These are phyloP conservation scores for Centropus bengalensis DNA, from an alignment of 2,113 vertebrate genomes.

Conservation along the genomic window DNA sequence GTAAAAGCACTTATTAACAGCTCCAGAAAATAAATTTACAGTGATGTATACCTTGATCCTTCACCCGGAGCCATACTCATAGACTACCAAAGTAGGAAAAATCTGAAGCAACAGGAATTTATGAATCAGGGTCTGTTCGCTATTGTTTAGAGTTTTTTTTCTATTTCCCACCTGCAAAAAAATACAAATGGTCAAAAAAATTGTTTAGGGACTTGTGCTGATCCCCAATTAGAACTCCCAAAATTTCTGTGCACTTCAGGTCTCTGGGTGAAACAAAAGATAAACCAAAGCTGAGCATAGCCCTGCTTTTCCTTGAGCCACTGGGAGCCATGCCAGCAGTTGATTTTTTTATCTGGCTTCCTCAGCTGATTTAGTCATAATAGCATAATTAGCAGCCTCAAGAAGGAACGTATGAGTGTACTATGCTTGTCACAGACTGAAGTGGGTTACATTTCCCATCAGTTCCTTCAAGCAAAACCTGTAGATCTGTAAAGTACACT, in stretches of 20 bases:
- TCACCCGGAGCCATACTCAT: background rate
- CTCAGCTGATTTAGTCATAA: background rate
- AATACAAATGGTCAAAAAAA: conserved; percentile 9
- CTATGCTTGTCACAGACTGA: background rate
- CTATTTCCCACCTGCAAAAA: conserved; percentile 5
- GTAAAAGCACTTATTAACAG: background rate
- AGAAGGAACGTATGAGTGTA: background rate
- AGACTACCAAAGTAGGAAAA: conserved; percentile 22
- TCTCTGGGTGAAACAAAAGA: background rate
- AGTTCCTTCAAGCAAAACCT: background rate
- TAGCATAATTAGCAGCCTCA: background rate
- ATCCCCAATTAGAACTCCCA: background rate
- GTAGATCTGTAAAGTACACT: background rate
- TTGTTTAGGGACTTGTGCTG: background rate
- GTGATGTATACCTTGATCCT: background rate
- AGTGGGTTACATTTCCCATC: background rate
- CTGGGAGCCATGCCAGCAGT: background rate
- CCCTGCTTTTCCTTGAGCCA: background rate
- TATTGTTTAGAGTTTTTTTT: background rate
- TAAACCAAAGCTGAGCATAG: background rate
- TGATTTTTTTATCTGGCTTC: conserved; percentile 13
- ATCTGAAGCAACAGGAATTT: background rate
- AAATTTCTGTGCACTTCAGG: background rate
- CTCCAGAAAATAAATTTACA: background rate
- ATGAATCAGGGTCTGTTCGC: background rate